These are phyloP conservation scores for Phortica okadai DNA, from an alignment of 2,888 invertebrate genomes.

Conservation along the genomic window DNA sequence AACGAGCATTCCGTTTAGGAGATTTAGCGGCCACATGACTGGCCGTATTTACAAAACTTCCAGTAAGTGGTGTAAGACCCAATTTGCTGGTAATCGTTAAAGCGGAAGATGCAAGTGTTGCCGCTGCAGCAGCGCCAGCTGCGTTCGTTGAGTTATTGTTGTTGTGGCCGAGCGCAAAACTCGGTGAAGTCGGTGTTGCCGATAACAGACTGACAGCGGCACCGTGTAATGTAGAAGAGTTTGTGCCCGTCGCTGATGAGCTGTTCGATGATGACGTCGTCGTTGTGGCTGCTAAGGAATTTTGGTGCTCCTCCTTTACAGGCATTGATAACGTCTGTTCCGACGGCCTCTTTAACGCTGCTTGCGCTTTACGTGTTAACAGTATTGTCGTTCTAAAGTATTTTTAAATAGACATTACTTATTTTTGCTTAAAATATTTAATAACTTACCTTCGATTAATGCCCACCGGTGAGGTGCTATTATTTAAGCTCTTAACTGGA, in stretches of 20 bases:
- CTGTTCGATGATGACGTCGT: conserved; percentile 50
- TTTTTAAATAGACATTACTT: not conserved
- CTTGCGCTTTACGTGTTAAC: conserved; percentile 85
- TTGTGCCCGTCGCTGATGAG: conserved; percentile 47
- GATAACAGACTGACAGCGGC: conserved; percentile 44
- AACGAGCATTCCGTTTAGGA: conserved; percentile 72
- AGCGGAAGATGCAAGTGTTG: conserved; percentile 55
- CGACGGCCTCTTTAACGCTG: conserved; percentile 77
- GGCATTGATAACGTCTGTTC: conserved; percentile 64
- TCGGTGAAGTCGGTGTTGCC: conserved; percentile 47
- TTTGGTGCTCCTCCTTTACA: conserved; percentile 71
- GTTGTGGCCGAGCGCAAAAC: conserved; percentile 58
- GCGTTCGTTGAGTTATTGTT: conserved; percentile 52
- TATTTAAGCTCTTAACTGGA: conserved; percentile 74
- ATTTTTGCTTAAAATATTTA: not conserved
- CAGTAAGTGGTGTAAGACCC: conserved; percentile 50
- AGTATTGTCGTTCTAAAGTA: conserved; percentile 83
- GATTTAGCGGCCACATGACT: conserved; percentile 66
- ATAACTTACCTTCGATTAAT: conserved; percentile 74
- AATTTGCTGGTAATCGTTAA: conserved; percentile 63
- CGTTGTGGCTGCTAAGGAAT: conserved; percentile 55
- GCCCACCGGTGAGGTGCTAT: conserved; percentile 76
- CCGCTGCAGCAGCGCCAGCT: conserved; percentile 52
- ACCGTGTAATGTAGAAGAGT: conserved; percentile 56
- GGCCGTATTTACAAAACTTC: conserved; percentile 50